Percentiles rank a stretch among this genome's conserved stretches.
phyloP scores from a whole-genome alignment of 2,797 vertebrate genomes.

The Falco rusticolus region DNA sequence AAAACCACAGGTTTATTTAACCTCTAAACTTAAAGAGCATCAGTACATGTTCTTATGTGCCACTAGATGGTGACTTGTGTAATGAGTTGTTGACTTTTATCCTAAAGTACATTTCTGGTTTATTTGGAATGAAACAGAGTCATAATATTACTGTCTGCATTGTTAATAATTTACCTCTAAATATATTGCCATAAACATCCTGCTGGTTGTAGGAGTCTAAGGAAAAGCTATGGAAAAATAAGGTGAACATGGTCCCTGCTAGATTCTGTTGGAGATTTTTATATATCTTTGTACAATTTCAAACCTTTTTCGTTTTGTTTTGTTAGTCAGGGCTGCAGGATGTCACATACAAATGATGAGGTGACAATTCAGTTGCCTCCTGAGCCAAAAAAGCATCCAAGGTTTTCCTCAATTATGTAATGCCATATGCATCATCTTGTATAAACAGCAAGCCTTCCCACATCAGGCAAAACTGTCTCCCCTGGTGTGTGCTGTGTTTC shows the following conservation, averaged over 20 bases:
- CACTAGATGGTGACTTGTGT: conserved; percentile 57
- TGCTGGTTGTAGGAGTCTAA: neutral
- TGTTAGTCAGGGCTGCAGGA: neutral
- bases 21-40: neutral
- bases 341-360: neutral
- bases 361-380: neutral
- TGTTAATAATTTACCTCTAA: neutral
- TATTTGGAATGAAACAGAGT: neutral
- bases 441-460: neutral
- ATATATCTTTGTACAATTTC: neutral
- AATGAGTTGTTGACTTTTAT: conserved; percentile 5
- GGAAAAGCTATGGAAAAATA: neutral
- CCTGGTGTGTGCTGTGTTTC: neutral
- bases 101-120: neutral
- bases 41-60: neutral
- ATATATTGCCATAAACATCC: neutral
- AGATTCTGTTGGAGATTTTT: neutral
- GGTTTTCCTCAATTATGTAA: neutral
- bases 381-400: neutral
- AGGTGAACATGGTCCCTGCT: neutral
- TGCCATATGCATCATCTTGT: neutral
- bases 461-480: neutral
- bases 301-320: neutral
- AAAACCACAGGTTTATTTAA: neutral
- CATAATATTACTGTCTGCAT: neutral